Evolutionary conservation across 35 echinoderm and acorn worm species (phyloP), one percentile per base, ranked within the genome.

Genomic region (Apostichopus japonicus): DNA sequence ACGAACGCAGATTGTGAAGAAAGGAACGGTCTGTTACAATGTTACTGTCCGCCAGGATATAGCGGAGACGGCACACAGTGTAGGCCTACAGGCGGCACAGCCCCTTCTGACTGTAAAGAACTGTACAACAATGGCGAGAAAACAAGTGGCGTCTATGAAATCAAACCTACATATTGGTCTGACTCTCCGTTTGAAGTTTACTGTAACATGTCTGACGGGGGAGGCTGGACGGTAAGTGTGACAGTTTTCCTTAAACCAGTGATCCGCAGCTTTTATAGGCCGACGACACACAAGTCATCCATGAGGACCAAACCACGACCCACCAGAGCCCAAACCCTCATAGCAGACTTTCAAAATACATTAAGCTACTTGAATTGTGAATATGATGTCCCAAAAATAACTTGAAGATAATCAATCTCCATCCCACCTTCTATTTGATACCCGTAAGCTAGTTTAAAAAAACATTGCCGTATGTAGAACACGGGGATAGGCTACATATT

Each of bases 1-100:
- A 7, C 54, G 0, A 84, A 84, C 9, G 81, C 81, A 58, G 81
- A 23, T 57, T 84, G 81, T 84, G 81, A 84, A n/a, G 56, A 58
- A 59, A 16, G 81, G 57, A 22, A 58, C 81, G 81, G 51, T n/a
- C 5, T 33, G 3, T 53, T 24, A 16, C 78, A 80, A 11, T 80
- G 78, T 44, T 54, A 54, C 81, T 84, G 81, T 84, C 6, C 17
- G 6, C 5, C 13, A 23, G 81, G 81, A 21, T 84, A 84, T 11
- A 6, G 5, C 0, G 81, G 81, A 21, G 56, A 84, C 23, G 81
- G 81, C 5, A 0, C 19, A 5, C 1, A 19, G 4, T 84, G 81
- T 59, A n/a, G 14, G 21, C 15, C 14, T 7, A 0, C 71, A 33
- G n/a, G n/a, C n/a, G n/a, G n/a, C n/a, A n/a, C n/a, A n/a, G 27